Evolutionary conservation across 2,888 invertebrate genomes (phyloP), one percentile per base, ranked within the genome.

Genomic region (Nomada ruficornis): DNA sequence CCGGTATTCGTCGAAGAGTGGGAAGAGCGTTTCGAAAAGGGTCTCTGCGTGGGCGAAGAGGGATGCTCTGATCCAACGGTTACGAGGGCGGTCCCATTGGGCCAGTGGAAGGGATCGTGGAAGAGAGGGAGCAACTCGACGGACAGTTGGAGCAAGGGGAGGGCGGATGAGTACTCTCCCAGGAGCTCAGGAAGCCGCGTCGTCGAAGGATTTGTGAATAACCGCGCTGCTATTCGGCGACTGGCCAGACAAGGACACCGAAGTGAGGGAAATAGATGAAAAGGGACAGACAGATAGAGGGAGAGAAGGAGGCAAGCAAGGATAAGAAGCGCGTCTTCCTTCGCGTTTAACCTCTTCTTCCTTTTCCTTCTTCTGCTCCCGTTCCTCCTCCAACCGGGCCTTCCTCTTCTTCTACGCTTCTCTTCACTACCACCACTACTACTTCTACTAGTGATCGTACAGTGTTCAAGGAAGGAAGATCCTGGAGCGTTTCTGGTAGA

Each of bases 201-300:
- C 90, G 89, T 88, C 91, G 91, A 91, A 92, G 92, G 92, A 93
- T 91, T 92, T 90, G 91, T 91, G 92, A 92, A 93, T 91, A 91
- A 92, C 91, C 90, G 90, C 89, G 90, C 91, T 89, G 92, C 92
- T 91, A 93, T 92, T 92, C 93, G 93, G 91, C 90, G 91, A 88
- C 88, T 86, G 86, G 73, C 73, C 87, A 88, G 90, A 92, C 89
- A 88, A 90, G 87, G 91, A 92, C 88, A 86, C 84, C 1, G 5
- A 1, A 26, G 15, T 0, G 29, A 60, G 18, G 11, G 10, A 18
- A 29, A n/a, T 47, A 47, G 47, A 47, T 47, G 29, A 29, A 60
- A 18, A 60, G 60, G 36, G 60, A 60, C 9, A 10, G 36, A 55
- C 3, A 1, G 18, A 29, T 5, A 29, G 7, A 7, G 36, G 36